Evolutionary conservation across 2,888 invertebrate species (phyloP).

Genomic region (Eueremaeus valkanovi): DNA sequence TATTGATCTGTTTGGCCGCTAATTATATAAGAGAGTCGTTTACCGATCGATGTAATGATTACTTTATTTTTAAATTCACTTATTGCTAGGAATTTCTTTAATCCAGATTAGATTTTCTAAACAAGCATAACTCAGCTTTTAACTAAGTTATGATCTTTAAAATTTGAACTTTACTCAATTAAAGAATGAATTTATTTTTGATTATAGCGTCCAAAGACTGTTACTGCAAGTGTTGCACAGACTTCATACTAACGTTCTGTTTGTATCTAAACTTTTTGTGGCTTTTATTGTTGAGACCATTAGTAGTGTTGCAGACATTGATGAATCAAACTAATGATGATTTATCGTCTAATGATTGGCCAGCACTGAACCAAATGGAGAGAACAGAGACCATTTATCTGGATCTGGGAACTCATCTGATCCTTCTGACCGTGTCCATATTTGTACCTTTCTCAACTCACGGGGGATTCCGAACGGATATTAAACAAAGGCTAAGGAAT

Average conservation of each 20-base stretch:
- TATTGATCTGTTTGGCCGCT: conserved; percentile 35
- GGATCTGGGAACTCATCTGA: conserved; percentile 47
- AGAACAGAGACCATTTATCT: conserved; percentile 42
- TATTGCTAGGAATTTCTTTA: neutral
- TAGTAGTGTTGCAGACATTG: conserved; percentile 45
- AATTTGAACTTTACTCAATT: neutral
- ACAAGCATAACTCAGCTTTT: neutral
- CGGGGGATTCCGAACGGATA: conserved; percentile 28
- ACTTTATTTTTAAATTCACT: neutral
- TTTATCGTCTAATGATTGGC: conserved; percentile 5
- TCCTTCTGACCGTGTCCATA: conserved; percentile 44
- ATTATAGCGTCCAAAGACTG: neutral
- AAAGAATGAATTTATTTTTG: neutral
- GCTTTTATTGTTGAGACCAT: conserved; percentile 46
- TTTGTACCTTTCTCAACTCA: conserved; percentile 55
- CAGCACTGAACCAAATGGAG: neutral
- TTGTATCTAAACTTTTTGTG: conserved; percentile 47
- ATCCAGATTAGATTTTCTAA: neutral
- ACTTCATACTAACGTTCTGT: conserved; percentile 32
- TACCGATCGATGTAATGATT: neutral
- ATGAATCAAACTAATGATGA: conserved; percentile 41
- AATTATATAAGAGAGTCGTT: neutral
- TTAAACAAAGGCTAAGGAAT: neutral
- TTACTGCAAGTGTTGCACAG: conserved; percentile 37
- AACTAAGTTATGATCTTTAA: neutral